Evolutionary conservation across 1,140 invertebrate genomes (phyloP).

Genomic region (Mesaphorura yosii): DNA sequence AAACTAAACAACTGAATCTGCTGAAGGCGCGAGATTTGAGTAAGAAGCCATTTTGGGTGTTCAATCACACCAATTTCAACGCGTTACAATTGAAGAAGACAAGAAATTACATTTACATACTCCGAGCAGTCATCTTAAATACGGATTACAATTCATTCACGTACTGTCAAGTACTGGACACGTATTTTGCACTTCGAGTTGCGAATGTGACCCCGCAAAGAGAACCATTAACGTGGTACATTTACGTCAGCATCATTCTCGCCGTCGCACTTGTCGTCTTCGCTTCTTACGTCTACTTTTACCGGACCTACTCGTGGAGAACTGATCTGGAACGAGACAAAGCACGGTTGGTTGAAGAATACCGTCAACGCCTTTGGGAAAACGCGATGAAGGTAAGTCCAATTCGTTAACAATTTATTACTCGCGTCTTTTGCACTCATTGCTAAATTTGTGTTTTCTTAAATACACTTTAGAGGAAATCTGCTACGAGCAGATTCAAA

Average conservation of each 20-base stretch:
- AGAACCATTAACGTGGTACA: conserved; percentile 3
- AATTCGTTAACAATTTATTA: no score
- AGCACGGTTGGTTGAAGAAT: no score
- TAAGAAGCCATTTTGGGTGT: conserved; percentile 1
- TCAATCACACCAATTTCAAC: conserved; percentile 20
- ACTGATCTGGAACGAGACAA: no score
- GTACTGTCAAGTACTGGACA: conserved; percentile 20
- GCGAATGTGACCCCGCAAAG: conserved; percentile 13
- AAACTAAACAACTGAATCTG: no score
- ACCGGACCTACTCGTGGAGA: conserved; percentile 11
- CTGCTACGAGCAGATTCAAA: no score
- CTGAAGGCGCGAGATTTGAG: background rate
- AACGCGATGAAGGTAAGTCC: no score
- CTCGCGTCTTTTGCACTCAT: no score
- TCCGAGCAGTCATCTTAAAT: conserved; percentile 24
- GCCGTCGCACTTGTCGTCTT: background rate
- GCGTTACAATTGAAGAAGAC: conserved; percentile 4
- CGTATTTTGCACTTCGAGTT: conserved; percentile 18
- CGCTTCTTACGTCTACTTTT: conserved; percentile 10
- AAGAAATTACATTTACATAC: conserved; percentile 23
- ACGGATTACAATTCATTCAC: conserved; percentile 22
- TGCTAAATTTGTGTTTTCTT: no score
- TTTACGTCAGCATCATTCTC: conserved; percentile 10
- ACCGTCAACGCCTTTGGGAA: no score
- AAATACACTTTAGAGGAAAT: no score